phyloP scores from a whole-genome alignment of 2,888 invertebrate species.

The Amiota communis region DNA sequence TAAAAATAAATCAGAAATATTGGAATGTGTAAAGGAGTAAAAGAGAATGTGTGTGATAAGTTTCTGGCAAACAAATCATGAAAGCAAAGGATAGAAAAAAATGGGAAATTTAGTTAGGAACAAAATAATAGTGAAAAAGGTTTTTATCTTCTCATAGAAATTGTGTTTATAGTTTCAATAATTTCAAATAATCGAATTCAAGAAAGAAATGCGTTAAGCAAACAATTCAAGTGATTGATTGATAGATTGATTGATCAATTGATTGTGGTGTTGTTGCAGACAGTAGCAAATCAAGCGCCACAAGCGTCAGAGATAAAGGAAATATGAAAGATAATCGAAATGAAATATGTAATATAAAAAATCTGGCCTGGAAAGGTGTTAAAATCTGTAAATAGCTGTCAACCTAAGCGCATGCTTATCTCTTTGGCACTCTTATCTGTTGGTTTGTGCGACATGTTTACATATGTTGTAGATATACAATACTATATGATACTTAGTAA shows the following conservation, averaged over 20 bases:
- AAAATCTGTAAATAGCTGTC: too few relatives aligned
- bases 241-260: conserved; percentile 50
- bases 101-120: background rate
- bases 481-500: too few relatives aligned
- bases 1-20: conserved; percentile 10
- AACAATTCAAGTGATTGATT: background rate
- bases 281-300: too few relatives aligned
- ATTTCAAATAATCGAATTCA: conserved; percentile 57
- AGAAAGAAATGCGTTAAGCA: background rate
- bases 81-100: background rate
- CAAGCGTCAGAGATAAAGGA: too few relatives aligned
- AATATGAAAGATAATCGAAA: background rate
- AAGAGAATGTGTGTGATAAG: conserved; percentile 2
- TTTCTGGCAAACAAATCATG: background rate
- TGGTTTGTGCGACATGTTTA: too few relatives aligned
- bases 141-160: conserved; percentile 44
- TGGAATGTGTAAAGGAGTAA: background rate
- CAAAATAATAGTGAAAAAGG: background rate
- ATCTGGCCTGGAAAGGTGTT: too few relatives aligned
- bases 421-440: too few relatives aligned
- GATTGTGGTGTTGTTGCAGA: background rate
- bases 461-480: too few relatives aligned
- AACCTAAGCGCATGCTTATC: too few relatives aligned
- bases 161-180: conserved; percentile 63
- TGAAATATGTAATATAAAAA: too few relatives aligned